Evolutionary conservation across 2,888 invertebrate species (phyloP).

Genomic region (Vesta saturnalis): DNA sequence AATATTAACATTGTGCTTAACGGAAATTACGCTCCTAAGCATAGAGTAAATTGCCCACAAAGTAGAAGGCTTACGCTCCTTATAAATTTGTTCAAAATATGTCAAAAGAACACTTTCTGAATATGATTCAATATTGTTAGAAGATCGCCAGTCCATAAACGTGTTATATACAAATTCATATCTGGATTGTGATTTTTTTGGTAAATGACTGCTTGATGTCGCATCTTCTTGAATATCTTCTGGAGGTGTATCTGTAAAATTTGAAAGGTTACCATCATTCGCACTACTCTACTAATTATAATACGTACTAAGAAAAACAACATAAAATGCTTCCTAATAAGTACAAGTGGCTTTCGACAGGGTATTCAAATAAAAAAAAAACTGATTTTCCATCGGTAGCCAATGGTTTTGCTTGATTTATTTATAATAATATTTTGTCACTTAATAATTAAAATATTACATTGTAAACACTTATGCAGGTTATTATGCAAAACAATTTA

Average conservation of each 20-base stretch:
- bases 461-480: too few relatives aligned
- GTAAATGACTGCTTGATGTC: background rate
- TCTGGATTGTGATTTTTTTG: background rate
- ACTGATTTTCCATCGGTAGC: too few relatives aligned
- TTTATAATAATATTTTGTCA: too few relatives aligned
- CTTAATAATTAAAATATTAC: too few relatives aligned
- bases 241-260: background rate
- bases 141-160: background rate
- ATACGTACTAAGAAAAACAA: too few relatives aligned
- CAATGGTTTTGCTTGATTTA: too few relatives aligned
- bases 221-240: background rate
- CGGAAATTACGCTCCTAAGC: background rate
- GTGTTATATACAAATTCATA: background rate
- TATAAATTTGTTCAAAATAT: background rate
- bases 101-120: conserved; percentile 7
- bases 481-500: too few relatives aligned
- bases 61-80: background rate
- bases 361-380: too few relatives aligned
- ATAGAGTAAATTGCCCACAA: background rate
- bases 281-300: too few relatives aligned
- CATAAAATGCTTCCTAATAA: too few relatives aligned
- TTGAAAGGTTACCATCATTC: background rate
- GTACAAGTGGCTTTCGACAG: too few relatives aligned
- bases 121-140: background rate
- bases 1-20: conserved; percentile 8